Evolutionary conservation across 2,888 invertebrate species (phyloP), one percentile per base, ranked within the genome.

Genomic region (Pherbina coryleti): DNA sequence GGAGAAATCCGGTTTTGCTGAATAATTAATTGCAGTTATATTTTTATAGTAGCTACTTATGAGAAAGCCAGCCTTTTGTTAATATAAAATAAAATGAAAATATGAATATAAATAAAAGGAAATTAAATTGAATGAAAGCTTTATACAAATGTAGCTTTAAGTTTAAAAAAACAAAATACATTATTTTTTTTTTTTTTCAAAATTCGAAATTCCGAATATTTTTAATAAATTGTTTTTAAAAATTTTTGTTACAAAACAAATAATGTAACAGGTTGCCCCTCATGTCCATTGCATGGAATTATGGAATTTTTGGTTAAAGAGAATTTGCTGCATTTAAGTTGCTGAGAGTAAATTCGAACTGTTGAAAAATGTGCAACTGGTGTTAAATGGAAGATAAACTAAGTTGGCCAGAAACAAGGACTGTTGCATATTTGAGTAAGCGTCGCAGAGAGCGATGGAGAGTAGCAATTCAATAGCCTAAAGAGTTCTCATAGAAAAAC

Each of bases 281-380:
- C 5, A 28, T 22, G 53, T 2, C 28, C 17, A 28, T 17, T 5
- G 60, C 44, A 37, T 77, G 37, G n/a, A n/a, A n/a, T 44, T 19
- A 19, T 62, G 49, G 72, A 66, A 77, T 75, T 79, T 67, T 51
- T 62, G 60, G 77, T 72, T 57, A 72, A 71, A 72, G 72, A 69
- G 67, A 77, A 71, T 34, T 49, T 53, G 34, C 31, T 75, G 62
- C 55, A n/a, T 28, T 66, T 9, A 17, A 17, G 14, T 19, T 17
- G 34, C 22, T 53, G 53, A 64, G 66, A 75, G 66, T 25, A 22
- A 55, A 75, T 37, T 14, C 51, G 22, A 83, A 81, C 82, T 83
- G 82, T 83, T 83, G 81, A 82, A 82, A 80, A 78, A 83, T 81
- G 81, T 79, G 83, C 83, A 83, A 82, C 83, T 83, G 81, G 83